Base-by-base conservation (phyloP, 2,888 invertebrate species). In the Nomada ruficornis region DNA sequence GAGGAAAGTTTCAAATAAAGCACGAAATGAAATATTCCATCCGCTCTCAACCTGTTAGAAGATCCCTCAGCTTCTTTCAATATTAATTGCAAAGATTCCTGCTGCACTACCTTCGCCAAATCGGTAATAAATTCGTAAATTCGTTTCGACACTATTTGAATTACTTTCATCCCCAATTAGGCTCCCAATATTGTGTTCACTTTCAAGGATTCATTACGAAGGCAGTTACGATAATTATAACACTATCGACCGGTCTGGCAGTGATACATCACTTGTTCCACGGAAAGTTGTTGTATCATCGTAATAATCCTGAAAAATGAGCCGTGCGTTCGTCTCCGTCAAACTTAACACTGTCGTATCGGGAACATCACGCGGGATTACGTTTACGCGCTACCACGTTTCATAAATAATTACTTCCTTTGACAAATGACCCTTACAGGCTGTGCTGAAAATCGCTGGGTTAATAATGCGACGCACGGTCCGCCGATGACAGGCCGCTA, bases 361-460 rank as follows among this genome's bases (percentile, higher is more conserved):
- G 47, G 7, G 69, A 76, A 47, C 36, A 60, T 65, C 59, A 50
- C 65, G 29, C 73, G 73, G 67, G 70, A 77, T 77, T 69, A 69
- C 62, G 59, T 75, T 77, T 65, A 77, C 36, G 65, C 59, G 44
- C 36, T 50, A 26, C 20, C 74, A 29, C 67, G 60, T 77, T 75
- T 75, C 77, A 73, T 77, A 82, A 83, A 83, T 83, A 83, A 81
- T 82, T 82, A 83, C 73, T 42, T 15, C 2, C 54, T 54, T 52
- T 83, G 83, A 83, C 77, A 77, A 83, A 83, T 83, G 77, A 68
- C 63, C 67, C 67, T n/a, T 44, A 62, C 77, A 36, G 42, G 52
- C 57, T 13, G 63, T 57, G 74, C 42, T 74, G 70, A 54, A 82
- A 76, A 82, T 76, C 68, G 78, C 50, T 52, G 52, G 67, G 77